These are phyloP conservation scores for Macrotrachela quadricornifera DNA, from an alignment of 1,140 invertebrate genomes.

Conservation along the genomic window DNA sequence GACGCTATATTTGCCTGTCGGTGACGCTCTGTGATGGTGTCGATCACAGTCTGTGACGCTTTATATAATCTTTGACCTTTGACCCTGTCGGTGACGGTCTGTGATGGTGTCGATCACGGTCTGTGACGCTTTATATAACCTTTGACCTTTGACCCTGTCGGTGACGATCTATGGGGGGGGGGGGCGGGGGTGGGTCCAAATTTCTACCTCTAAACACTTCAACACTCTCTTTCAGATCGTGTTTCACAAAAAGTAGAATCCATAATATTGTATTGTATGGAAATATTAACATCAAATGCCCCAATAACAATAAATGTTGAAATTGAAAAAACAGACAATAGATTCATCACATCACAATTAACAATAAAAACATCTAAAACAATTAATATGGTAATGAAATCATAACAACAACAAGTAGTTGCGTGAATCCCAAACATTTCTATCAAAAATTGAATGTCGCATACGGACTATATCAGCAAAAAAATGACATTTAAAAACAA, in stretches of 20 bases:
- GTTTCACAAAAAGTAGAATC: conserved; percentile 97
- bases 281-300: conserved; percentile 91
- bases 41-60: no score
- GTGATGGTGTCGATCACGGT: no score
- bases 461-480: conserved; percentile 90
- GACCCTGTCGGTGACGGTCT: no score
- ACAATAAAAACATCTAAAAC: conserved; percentile 92
- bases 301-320: conserved; percentile 98
- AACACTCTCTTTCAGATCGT: no score
- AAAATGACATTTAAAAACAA: conserved; percentile 87
- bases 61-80: no score
- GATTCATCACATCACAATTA: conserved; percentile 55
- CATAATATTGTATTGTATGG: conserved; percentile 96
- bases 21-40: no score
- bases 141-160: no score
- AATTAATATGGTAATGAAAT: conserved; percentile 97
- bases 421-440: conserved; percentile 96
- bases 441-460: conserved; percentile 96
- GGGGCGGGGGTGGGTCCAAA: no score
- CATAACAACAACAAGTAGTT: conserved; percentile 90
- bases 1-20: no score
- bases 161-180: no score
- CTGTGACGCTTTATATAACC: no score
- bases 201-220: no score
- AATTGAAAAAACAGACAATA: conserved; percentile 70